These are phyloP conservation scores for Ariopsis seemanni DNA, from an alignment of 2,113 vertebrate genomes.

Conservation along the genomic window DNA sequence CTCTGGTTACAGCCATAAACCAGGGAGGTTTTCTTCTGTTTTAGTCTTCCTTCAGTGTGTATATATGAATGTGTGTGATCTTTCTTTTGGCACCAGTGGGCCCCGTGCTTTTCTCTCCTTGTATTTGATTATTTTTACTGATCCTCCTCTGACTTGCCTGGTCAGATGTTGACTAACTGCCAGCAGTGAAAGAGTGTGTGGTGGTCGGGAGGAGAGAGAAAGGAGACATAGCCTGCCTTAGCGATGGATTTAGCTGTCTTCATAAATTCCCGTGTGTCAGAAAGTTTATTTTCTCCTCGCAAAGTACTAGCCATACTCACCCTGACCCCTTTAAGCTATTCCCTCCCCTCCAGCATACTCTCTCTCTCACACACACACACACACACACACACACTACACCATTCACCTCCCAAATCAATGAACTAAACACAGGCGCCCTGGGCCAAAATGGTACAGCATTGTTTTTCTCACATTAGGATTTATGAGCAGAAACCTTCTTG, in stretches of 20 bases:
- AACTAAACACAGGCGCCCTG: slow-evolving; percentile 65
- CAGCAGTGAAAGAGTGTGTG: slow-evolving; percentile 53
- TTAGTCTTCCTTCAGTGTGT: slow-evolving; percentile 9
- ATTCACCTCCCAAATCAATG: slow-evolving; percentile 53
- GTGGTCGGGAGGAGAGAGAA: slow-evolving; percentile 11
- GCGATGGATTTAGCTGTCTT: slow-evolving; percentile 65
- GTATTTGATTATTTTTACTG: slow-evolving; percentile 69
- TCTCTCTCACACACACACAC: slow-evolving; percentile 47
- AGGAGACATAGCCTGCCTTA: slow-evolving; percentile 4
- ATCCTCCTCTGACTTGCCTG: slow-evolving; percentile 58
- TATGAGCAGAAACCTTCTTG: slow-evolving; percentile 74
- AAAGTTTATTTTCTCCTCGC: slow-evolving; percentile 71
- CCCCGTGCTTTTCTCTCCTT: slow-evolving; percentile 42
- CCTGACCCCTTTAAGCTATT: slow-evolving; percentile 57
- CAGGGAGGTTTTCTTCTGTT: not conserved
- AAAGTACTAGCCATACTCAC: slow-evolving; percentile 13
- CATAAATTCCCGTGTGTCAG: slow-evolving; percentile 67
- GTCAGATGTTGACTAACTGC: slow-evolving; percentile 59
- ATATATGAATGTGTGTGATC: slow-evolving; percentile 18
- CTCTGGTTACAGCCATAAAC: slow-evolving; percentile 5
- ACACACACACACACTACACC: slow-evolving; percentile 34
- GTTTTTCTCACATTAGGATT: slow-evolving; percentile 73
- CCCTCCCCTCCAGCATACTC: not conserved
- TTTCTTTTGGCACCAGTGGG: not conserved
- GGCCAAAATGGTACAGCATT: slow-evolving; percentile 59